Evolutionary conservation across 1,140 invertebrate genomes (phyloP).

Genomic region (Drosophila kikkawai): DNA sequence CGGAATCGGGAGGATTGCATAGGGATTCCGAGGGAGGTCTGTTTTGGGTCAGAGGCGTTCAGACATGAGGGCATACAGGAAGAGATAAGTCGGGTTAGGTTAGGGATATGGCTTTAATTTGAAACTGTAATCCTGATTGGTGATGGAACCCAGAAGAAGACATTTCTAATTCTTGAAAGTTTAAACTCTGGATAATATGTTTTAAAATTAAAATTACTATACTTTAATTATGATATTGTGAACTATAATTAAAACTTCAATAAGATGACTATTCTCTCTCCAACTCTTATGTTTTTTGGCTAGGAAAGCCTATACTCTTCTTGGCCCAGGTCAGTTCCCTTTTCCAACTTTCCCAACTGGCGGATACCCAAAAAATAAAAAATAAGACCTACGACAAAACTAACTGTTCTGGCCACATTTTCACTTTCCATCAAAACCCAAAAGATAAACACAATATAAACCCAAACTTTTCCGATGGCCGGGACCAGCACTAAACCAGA

Average conservation of each 20-base stretch:
- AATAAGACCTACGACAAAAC: conserved; percentile 68
- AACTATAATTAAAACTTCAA: too few relatives aligned
- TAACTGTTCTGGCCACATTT: conserved; percentile 63
- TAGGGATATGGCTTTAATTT: not conserved
- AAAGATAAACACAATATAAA: conserved; percentile 7
- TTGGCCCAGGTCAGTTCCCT: conserved; percentile 53
- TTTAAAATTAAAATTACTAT: too few relatives aligned
- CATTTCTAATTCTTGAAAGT: too few relatives aligned
- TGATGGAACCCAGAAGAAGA: not conserved
- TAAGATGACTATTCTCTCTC: not conserved
- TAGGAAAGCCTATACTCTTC: not conserved
- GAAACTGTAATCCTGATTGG: conserved; percentile 16
- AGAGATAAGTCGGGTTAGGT: conserved; percentile 31
- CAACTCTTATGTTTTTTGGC: fast-evolving
- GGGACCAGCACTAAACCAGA: conserved; percentile 12
- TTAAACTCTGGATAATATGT: not conserved
- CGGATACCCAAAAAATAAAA: not conserved
- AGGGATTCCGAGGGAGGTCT: conserved; percentile 31
- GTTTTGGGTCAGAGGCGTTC: conserved; percentile 51
- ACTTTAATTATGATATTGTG: too few relatives aligned
- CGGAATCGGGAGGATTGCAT: conserved; percentile 29
- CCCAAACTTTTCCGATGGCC: conserved; percentile 37
- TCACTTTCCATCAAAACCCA: conserved; percentile 60
- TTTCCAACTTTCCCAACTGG: conserved; percentile 33
- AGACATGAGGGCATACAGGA: conserved; percentile 27